Evolutionary conservation across 1,140 invertebrate genomes (phyloP).

Genomic region (Rhysida immarginata): DNA sequence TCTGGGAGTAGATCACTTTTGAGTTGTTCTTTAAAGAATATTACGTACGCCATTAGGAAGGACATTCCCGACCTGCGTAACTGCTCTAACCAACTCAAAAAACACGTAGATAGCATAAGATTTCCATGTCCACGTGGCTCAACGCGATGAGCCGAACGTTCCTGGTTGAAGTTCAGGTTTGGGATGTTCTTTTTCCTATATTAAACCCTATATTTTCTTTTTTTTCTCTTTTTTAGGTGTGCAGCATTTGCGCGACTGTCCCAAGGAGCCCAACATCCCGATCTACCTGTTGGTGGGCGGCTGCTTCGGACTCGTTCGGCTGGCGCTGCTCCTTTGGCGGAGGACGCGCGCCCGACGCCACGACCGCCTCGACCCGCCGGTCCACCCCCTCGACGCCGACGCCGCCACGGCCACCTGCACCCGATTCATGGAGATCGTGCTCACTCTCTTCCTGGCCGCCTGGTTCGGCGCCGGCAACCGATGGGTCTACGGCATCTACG

Average conservation of each 20-base stretch:
- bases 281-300: conserved; percentile 71
- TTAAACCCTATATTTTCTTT: too few species aligned
- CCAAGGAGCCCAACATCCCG: conserved; percentile 55
- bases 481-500: conserved; percentile 59
- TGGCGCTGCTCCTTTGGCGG: conserved; percentile 49
- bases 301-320: conserved; percentile 47
- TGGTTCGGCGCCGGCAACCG: conserved; percentile 65
- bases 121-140: too few species aligned
- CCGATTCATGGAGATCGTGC: conserved; percentile 35
- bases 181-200: too few species aligned
- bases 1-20: too few species aligned
- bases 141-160: too few species aligned
- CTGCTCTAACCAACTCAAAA: neutral
- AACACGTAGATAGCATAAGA: too few species aligned
- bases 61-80: neutral
- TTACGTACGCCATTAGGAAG: neutral
- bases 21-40: too few species aligned
- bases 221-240: conserved; percentile 39
- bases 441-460: conserved; percentile 49
- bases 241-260: conserved; percentile 60
- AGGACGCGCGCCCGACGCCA: conserved; percentile 42
- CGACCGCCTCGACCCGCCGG: conserved; percentile 38
- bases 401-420: conserved; percentile 23
- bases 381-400: conserved; percentile 25
- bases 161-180: too few species aligned